phyloP scores from a whole-genome alignment of 1,140 invertebrate species.

The Agrypnia vestita region DNA sequence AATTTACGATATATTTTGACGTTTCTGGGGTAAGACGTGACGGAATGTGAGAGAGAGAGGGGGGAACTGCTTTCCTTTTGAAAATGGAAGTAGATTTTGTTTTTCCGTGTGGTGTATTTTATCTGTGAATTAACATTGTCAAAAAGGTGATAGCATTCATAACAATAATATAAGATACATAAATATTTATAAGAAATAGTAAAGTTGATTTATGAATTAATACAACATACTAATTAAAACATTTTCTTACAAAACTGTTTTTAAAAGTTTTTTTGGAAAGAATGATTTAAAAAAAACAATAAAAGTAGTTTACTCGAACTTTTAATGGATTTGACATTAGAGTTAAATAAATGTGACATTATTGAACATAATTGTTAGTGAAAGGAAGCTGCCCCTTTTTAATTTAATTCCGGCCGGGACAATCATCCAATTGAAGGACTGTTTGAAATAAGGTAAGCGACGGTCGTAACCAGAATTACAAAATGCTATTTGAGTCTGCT shows the following conservation, averaged over 20 bases:
- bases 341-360: not conserved
- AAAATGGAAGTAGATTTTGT: constrained; percentile 58
- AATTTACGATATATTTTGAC: constrained; percentile 53
- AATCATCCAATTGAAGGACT: constrained; percentile 46
- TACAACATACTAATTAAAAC: not conserved
- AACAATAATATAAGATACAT: not conserved
- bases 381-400: constrained; percentile 24
- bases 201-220: not conserved
- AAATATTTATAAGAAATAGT: not conserved
- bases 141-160: not conserved
- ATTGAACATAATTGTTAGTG: constrained; percentile 25
- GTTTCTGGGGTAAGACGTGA: constrained; percentile 42
- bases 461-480: not conserved
- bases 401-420: not conserved
- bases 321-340: too few relatives aligned
- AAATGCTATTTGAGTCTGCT: not conserved
- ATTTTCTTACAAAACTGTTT: too few relatives aligned
- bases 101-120: not conserved
- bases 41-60: constrained; percentile 15
- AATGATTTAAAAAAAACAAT: too few relatives aligned
- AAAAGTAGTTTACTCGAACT: too few relatives aligned
- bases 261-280: too few relatives aligned
- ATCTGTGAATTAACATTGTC: not conserved
- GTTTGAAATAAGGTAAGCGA: constrained; percentile 35
- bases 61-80: constrained; percentile 15